Base-by-base conservation (phyloP, 2,888 invertebrate species). In the Sisyra terminalis region DNA sequence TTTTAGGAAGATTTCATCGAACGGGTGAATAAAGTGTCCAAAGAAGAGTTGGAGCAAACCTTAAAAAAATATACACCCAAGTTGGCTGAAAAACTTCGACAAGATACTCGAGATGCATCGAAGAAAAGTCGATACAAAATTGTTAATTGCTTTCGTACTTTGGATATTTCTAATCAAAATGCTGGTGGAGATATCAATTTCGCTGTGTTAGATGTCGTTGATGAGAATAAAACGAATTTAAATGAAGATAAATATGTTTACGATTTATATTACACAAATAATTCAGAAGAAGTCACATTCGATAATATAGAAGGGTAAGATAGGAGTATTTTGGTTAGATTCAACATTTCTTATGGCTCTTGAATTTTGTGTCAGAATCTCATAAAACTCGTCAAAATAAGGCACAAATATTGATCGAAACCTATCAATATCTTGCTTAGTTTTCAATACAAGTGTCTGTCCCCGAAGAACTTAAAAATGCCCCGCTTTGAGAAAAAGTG, bases 191-290 rank as follows among this genome's bases (percentile, higher is more conserved):
- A 57, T 9, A 52, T 53, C 16, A 49, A 55, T 42, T 58, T 67
- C 36, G 74, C 73, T 3, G 65, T 76, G 42, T 68, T 75, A 40
- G 75, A 76, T 54, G 63, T 76, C 38, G 46, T 51, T 11, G 29
- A 45, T 44, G 41, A 50, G n/a, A 40, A 47, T 11, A 52, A 54
- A 30, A 43, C 44, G 24, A 24, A 24, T 7, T 24, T 24, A 40
- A 40, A 47, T 51, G 52, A 52, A 29, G 56, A 63, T 34, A 57
- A 59, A 41, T 77, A 67, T 55, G 76, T 77, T 6, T 78, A 75
- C 49, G 77, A 78, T 57, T 61, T 77, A 18, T 78, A 78, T 59
- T 70, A 71, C 51, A 69, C 71, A 49, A 63, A 63, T 48, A 64
- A 64, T 14, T 63, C 65, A 48, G 63, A 69, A 36, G 60, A 62